Evolutionary conservation across 2,113 vertebrate species (phyloP).

Genomic region (human (Homo sapiens)): DNA sequence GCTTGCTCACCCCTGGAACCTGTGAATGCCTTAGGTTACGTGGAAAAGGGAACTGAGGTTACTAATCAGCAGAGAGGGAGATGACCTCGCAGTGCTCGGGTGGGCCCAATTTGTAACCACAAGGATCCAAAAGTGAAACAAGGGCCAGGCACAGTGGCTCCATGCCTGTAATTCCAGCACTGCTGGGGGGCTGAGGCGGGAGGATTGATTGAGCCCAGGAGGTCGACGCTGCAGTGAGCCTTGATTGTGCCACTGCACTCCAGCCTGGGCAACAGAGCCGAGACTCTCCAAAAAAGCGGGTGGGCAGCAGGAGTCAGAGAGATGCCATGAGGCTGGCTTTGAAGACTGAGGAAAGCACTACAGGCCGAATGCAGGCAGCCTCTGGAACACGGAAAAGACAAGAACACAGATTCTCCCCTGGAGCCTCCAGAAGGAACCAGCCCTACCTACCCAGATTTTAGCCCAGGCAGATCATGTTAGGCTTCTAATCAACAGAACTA

Average conservation of each 20-base stretch:
- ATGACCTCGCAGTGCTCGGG: background rate
- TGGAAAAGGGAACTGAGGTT: background rate
- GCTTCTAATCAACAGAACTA: background rate
- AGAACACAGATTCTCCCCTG: background rate
- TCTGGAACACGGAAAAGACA: background rate
- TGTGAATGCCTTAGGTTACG: background rate
- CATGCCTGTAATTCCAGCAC: too few species aligned
- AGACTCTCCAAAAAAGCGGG: too few species aligned
- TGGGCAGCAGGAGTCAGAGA: background rate
- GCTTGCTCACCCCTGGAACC: background rate
- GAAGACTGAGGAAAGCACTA: background rate
- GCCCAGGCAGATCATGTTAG: background rate
- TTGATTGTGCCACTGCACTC: too few species aligned
- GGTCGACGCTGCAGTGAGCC: too few species aligned
- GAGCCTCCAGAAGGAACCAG: background rate
- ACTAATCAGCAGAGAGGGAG: background rate
- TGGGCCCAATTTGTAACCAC: background rate
- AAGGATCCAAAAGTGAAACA: background rate
- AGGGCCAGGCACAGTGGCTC: too few species aligned
- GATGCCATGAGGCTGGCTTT: background rate
- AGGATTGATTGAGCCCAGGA: too few species aligned
- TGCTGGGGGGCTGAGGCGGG: too few species aligned
- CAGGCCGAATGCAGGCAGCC: background rate
- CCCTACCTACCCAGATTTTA: background rate
- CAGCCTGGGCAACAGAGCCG: too few species aligned